Percentiles rank a stretch among this genome's conserved stretches.
phyloP scores from a whole-genome alignment of 2,888 invertebrate genomes.

The Platerodrilus igneus region DNA sequence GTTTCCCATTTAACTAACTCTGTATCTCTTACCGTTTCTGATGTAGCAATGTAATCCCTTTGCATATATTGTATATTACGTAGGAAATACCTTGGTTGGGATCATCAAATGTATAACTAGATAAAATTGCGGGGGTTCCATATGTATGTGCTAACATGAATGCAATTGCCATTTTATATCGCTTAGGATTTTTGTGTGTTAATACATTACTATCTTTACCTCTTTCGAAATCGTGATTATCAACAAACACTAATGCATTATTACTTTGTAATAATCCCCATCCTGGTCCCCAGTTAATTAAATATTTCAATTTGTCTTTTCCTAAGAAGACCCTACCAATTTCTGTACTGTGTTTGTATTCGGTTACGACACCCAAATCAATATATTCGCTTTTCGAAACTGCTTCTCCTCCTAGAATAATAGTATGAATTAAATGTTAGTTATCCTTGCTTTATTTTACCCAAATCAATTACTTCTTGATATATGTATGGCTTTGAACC shows the following conservation, averaged over 20 bases:
- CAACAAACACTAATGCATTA: no score
- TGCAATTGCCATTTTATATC: conserved; percentile 70
- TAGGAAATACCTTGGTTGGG: conserved; percentile 46
- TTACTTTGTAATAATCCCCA: conserved; percentile 58
- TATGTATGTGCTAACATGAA: conserved; percentile 84
- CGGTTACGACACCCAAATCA: conserved; percentile 63
- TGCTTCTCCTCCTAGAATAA: no score
- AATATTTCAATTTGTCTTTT: conserved; percentile 59
- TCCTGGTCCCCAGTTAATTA: conserved; percentile 56
- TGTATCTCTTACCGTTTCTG: no score
- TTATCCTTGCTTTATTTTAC: no score
- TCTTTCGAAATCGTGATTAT: conserved; percentile 58
- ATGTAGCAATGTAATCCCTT: no score
- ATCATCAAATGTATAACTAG: conserved; percentile 67
- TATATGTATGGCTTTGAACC: conserved; percentile 64
- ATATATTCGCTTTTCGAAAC: conserved; percentile 47
- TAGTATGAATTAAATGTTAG: no score
- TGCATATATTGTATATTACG: conserved; percentile 24
- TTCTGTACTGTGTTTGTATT: conserved; percentile 60
- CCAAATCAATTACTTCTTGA: conserved; percentile 72
- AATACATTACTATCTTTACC: conserved; percentile 58
- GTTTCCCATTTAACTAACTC: no score
- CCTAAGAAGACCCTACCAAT: conserved; percentile 56
- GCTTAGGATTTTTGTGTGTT: conserved; percentile 60
- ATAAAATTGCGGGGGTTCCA: conserved; percentile 70